These are phyloP conservation scores for Perdix hodgsoniae DNA, from an alignment of 2,797 vertebrate species.

Conservation along the genomic window DNA sequence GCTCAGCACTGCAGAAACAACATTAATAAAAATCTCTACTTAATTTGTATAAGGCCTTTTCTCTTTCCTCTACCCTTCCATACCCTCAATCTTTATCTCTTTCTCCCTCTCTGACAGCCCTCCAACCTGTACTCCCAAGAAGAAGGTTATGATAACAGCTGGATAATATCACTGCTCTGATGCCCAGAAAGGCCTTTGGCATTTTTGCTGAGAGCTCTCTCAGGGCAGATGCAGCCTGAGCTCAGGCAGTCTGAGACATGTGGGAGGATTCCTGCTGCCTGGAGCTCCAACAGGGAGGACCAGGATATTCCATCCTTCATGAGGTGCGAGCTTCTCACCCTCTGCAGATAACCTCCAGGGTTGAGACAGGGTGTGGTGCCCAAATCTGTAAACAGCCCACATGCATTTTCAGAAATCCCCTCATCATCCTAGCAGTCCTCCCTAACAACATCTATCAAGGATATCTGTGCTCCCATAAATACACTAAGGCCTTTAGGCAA, in stretches of 20 bases:
- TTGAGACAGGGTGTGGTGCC: not conserved
- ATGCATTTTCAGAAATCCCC: not conserved
- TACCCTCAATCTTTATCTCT: not conserved
- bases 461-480: not conserved
- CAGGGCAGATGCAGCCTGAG: fast-evolving
- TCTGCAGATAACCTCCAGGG: not conserved
- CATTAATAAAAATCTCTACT: not conserved
- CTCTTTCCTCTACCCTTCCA: not conserved
- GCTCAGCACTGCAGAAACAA: not conserved
- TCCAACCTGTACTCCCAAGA: not conserved
- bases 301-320: not conserved
- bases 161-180: not conserved
- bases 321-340: not conserved
- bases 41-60: not conserved
- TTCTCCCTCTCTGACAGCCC: not conserved
- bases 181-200: not conserved
- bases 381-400: not conserved
- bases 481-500: not conserved
- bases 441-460: not conserved
- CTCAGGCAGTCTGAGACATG: not conserved
- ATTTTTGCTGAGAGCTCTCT: slow-evolving; percentile 8
- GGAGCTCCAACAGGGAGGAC: fast-evolving
- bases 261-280: not conserved
- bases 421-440: not conserved
- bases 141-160: not conserved